A percentile compares a stretch with the other conserved stretches of the same genome.
These are phyloP conservation scores for Bellardia pandia DNA, from an alignment of 2,888 invertebrate genomes.

Conservation along the genomic window DNA sequence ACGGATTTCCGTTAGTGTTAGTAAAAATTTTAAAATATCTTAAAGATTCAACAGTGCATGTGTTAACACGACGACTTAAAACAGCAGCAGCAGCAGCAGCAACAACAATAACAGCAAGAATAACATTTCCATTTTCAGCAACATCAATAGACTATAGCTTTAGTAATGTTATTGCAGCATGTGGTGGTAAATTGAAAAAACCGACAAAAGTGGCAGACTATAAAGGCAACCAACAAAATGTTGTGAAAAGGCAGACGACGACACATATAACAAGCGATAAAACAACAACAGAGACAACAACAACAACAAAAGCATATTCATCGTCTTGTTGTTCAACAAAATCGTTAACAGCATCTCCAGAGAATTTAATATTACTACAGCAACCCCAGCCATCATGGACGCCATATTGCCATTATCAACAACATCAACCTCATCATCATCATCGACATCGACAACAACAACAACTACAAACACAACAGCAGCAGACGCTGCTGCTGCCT, in stretches of 20 bases:
- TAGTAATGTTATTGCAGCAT: constrained; percentile 38
- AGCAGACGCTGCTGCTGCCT: background rate
- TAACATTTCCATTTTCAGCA: constrained; percentile 36
- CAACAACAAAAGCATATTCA: background rate
- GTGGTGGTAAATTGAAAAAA: constrained; percentile 46
- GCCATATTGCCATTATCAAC: constrained; percentile 54
- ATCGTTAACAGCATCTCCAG: constrained; percentile 64
- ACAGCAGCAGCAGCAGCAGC: constrained; percentile 69
- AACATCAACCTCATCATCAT: constrained; percentile 38
- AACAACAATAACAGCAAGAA: constrained; percentile 68
- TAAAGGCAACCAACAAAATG: constrained; percentile 57
- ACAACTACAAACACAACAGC: constrained; percentile 3
- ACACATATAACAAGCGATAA: background rate
- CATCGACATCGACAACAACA: constrained; percentile 21
- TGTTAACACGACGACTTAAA: constrained; percentile 58
- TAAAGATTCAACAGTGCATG: constrained; percentile 65
- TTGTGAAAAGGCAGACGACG: constrained; percentile 29
- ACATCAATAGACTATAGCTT: constrained; percentile 10
- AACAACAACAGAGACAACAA: background rate
- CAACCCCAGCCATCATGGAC: constrained; percentile 12
- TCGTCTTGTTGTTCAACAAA: constrained; percentile 50
- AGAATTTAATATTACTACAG: constrained; percentile 49
- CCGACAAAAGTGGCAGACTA: constrained; percentile 62
- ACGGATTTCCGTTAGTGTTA: constrained; percentile 69
- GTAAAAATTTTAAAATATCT: constrained; percentile 66